Conservation (phyloP, 2,113 vertebrate species). For the Triplophysa rosa region DNA sequence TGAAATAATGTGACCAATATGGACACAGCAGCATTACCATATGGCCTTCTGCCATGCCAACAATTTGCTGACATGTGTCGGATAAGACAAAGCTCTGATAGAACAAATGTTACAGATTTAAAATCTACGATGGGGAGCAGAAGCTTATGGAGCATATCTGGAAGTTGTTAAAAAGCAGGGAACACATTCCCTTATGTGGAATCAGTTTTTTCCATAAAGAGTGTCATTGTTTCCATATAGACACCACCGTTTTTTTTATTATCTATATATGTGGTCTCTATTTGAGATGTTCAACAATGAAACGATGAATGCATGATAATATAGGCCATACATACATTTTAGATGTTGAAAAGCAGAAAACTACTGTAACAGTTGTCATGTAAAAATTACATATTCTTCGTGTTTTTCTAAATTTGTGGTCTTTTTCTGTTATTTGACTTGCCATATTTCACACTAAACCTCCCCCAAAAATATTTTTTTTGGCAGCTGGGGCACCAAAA, state of each 20-base stretch:
- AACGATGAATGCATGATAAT: no score
- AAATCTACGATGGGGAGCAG: slow-evolving; percentile 22
- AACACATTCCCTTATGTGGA: slow-evolving; percentile 68
- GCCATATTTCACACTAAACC: no score
- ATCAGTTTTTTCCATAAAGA: slow-evolving; percentile 65
- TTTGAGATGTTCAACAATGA: neutral
- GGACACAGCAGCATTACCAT: neutral
- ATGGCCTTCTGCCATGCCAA: slow-evolving; percentile 28
- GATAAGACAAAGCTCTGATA: slow-evolving; percentile 25
- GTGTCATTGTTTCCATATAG: slow-evolving; percentile 74
- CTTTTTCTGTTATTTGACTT: no score
- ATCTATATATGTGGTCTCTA: neutral
- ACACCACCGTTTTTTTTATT: slow-evolving; percentile 54
- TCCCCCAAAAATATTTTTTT: no score
- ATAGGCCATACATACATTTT: no score
- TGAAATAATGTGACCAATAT: neutral
- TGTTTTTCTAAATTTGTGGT: no score
- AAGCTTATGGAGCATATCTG: slow-evolving; percentile 60
- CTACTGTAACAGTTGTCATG: no score
- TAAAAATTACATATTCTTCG: no score
- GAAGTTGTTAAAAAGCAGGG: slow-evolving; percentile 67
- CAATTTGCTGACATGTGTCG: slow-evolving; percentile 53
- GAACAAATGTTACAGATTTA: slow-evolving; percentile 46
- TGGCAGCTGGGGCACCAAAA: no score
- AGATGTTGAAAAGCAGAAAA: no score